Evolutionary conservation across 2,797 vertebrate species (phyloP), one percentile per base, ranked within the genome.

Genomic region (Notamacropus eugenii): DNA sequence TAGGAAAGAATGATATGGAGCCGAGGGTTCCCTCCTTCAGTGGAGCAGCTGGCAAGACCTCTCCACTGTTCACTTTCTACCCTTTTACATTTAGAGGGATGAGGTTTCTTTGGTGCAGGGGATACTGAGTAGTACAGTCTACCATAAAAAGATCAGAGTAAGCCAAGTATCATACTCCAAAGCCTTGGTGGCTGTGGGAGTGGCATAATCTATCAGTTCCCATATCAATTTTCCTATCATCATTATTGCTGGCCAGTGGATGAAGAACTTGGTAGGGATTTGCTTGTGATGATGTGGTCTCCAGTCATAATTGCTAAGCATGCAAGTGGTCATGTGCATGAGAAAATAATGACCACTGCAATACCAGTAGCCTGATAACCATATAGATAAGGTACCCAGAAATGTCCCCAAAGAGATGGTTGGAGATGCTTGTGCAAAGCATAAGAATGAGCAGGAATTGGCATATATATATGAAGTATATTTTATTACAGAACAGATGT

Each of bases 401-500:
- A 97, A 96, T 24, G 96, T 90, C 82, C 95, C 95, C 74, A 97
- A 97, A 93, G 95, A 97, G 95, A 97, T 97, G 55, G 95, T 92
- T 95, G 94, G 94, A 94, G 82, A 95, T 98, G 96, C 96, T 97
- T 98, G 93, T 97, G 92, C 92, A 96, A 67, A 98, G 93, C 96
- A 97, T 97, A 96, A 97, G 97, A 98, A 97, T 97, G 82, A 98
- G 93, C 94, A 95, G 98, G 93, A 98, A 96, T 95, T 97, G 98
- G 97, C 98, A 98, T 96, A 98, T 94, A 98, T 94, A 55, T 97
- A 97, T 97, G 96, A 98, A 97, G 93, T 11, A 96, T 96, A 98
- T 98, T 87, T 97, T 98, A 98, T 98, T 97, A 96, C 92, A 98
- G 97, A 98, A 97, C 97, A 97, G 96, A 97, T 98, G 97, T 98